Percentiles rank a stretch among this genome's conserved stretches.
phyloP scores from a whole-genome alignment of 2,113 vertebrate species.

The Orycteropus afer region DNA sequence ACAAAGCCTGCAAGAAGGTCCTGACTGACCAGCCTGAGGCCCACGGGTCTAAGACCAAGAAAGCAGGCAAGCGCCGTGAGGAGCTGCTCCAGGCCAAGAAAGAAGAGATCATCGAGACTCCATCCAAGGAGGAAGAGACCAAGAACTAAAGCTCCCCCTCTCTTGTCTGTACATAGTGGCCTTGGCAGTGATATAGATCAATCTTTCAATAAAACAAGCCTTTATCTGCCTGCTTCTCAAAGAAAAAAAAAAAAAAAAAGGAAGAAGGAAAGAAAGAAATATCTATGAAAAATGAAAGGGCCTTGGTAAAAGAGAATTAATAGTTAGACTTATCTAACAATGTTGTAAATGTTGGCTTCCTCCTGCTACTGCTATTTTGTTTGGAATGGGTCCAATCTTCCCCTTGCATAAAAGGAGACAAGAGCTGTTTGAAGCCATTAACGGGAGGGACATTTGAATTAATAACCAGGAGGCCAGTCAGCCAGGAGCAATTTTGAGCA shows the following conservation, averaged over 20 bases:
- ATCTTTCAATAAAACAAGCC: not conserved
- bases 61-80: not conserved
- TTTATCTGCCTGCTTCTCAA: not conserved
- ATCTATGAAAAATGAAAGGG: constrained; percentile 71
- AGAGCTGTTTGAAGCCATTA: constrained; percentile 81
- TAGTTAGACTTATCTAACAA: constrained; percentile 77
- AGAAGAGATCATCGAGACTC: not conserved
- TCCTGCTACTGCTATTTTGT: constrained; percentile 79
- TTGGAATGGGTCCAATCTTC: constrained; percentile 74
- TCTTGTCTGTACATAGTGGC: not conserved
- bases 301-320: constrained; percentile 76
- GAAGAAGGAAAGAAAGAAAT: constrained; percentile 58
- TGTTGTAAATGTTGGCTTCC: constrained; percentile 75
- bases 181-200: not conserved
- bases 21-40: not conserved
- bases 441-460: constrained; percentile 80
- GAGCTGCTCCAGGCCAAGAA: not conserved
- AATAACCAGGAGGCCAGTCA: constrained; percentile 77
- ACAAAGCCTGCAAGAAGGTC: not conserved
- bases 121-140: not conserved
- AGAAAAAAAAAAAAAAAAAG: not conserved
- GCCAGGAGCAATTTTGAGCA: constrained; percentile 78
- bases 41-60: not conserved
- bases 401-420: constrained; percentile 75
- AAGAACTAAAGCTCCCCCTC: not conserved